These are phyloP conservation scores for Myotis myotis DNA, from an alignment of 2,797 vertebrate genomes.

Conservation along the genomic window DNA sequence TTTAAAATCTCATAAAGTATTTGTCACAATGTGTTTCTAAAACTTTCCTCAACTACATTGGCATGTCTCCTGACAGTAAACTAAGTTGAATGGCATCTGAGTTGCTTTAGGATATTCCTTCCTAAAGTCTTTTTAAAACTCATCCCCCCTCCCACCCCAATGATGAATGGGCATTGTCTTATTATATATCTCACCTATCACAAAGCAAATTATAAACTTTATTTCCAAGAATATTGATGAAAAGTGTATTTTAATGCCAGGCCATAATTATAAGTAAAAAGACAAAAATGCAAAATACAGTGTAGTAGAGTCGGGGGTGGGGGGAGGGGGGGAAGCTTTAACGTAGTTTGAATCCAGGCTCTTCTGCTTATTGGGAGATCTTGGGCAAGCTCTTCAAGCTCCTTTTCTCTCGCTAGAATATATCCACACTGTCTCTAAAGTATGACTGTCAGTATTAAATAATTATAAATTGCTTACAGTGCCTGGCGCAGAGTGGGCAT, in stretches of 20 bases:
- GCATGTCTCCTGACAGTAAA: not conserved
- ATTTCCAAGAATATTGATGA: conserved; percentile 7
- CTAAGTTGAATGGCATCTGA: not conserved
- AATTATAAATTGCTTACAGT: not conserved
- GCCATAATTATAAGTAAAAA: not conserved
- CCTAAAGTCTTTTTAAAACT: not conserved
- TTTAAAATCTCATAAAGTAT: not conserved
- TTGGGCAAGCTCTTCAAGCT: not conserved
- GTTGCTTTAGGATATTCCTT: not conserved
- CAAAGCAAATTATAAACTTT: not conserved
- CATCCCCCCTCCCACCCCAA: not conserved
- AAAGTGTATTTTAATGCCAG: conserved; percentile 2
- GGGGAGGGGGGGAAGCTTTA: not conserved
- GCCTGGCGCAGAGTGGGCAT: not conserved
- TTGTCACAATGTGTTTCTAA: not conserved
- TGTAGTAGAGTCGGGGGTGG: not conserved
- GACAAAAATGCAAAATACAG: not conserved
- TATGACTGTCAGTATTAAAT: not conserved
- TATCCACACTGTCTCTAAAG: not conserved
- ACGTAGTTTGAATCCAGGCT: not conserved
- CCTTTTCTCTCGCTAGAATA: not conserved
- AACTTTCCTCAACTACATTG: not conserved
- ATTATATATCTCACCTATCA: not conserved
- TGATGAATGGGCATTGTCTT: not conserved
- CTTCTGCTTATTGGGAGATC: not conserved